Conservation (phyloP, 2,113 vertebrate genomes). For the Oncorhynchus kisutch region DNA sequence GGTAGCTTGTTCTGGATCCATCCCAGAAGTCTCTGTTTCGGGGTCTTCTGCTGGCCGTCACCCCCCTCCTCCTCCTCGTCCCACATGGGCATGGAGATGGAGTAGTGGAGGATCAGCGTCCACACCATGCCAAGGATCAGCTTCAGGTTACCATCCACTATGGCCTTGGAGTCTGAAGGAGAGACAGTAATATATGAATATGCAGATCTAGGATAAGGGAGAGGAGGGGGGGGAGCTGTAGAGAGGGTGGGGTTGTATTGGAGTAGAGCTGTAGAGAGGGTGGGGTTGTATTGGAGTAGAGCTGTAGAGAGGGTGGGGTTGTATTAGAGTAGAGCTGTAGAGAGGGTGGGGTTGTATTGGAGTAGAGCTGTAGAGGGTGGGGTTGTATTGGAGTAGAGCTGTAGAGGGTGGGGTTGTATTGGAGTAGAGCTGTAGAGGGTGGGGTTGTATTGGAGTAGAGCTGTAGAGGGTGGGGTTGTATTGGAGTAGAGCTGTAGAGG, state of each 20-base stretch:
- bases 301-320: too few relatives aligned
- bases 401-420: background rate
- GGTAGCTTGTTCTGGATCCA: slow-evolving; percentile 83
- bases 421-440: background rate
- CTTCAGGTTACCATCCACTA: slow-evolving; percentile 85
- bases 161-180: slow-evolving; percentile 72
- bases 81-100: slow-evolving; percentile 88
- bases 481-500: background rate
- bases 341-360: too few relatives aligned
- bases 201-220: background rate
- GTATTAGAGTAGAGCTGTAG: too few relatives aligned
- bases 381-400: background rate
- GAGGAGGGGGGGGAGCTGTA: too few relatives aligned
- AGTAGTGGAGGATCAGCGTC: slow-evolving; percentile 84
- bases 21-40: slow-evolving; percentile 81
- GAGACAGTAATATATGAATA: background rate
- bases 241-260: too few relatives aligned
- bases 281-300: too few relatives aligned
- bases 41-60: slow-evolving; percentile 77
- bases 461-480: background rate
- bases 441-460: background rate
- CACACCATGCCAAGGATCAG: slow-evolving; percentile 84
- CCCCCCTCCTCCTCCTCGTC: slow-evolving; percentile 79
- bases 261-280: too few relatives aligned
- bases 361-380: too few relatives aligned